Evolutionary conservation across 2,888 invertebrate species (phyloP), one percentile per base, ranked within the genome.

Genomic region (Dexiosoma caninum): DNA sequence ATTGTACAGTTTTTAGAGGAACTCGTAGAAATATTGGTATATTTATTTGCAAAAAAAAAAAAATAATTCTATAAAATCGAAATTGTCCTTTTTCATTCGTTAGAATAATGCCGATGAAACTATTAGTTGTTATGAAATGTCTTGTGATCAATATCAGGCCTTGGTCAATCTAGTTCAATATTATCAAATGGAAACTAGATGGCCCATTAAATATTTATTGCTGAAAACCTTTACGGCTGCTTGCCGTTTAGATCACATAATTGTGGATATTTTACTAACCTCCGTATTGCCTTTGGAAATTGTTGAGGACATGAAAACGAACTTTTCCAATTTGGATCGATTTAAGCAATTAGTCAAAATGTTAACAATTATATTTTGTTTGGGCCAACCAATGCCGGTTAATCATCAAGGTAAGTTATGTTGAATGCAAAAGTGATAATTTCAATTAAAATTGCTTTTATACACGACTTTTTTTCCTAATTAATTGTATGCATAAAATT

Each of bases 131-230:
- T 95, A 95, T 87, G 95, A 97, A 74, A 92, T 98, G 86, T 94
- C 95, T 83, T 93, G 94, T 85, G 95, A 97, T 89, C 94, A 95
- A 78, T 98, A 96, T 88, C 94, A 94, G 78, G 95, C 95, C 84
- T 94, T 98, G 19, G 93, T 94, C 46, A 95, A 95, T 71, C 91
- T 98, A 75, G 95, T 97, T 70, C 95, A 96, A 86, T 98, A 97
- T 91, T 98, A 98, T 90, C 98, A 98, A 91, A 98, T 98, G 98
- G 98, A 98, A 90, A 94, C 95, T 0, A 91, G 96, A 82, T 96
- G 96, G 96, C 94, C 95, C 0, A 94, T 97, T 78, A 92, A 97
- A 82, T 94, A 95, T 86, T 91, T 96, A 9, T 91, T 98, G 46
- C 90, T 98, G 72, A 93, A 97, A 91, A 95, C 96, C 7, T 97